These are phyloP conservation scores for Patella caerulea DNA, from an alignment of 2,888 invertebrate species.

Conservation along the genomic window DNA sequence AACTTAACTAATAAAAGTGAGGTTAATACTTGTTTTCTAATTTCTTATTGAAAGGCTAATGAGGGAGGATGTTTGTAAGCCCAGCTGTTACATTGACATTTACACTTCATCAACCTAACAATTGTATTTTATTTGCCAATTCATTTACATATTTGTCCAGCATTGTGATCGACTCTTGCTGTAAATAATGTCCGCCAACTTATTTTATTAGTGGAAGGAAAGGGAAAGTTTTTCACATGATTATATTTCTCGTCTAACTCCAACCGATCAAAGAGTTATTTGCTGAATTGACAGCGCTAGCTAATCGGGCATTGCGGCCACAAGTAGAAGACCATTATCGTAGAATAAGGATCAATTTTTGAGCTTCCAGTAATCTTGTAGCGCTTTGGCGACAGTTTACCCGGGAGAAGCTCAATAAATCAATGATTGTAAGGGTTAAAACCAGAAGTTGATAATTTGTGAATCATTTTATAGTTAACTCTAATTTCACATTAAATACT, in stretches of 20 bases:
- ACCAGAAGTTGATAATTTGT: not conserved
- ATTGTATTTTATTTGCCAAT: no score
- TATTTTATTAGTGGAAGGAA: no score
- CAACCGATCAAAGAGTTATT: not conserved
- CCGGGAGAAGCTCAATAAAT: not conserved
- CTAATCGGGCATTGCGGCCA: not conserved
- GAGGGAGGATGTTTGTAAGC: not conserved
- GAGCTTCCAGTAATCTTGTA: conserved; percentile 1
- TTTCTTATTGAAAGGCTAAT: no score
- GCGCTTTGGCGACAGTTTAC: not conserved
- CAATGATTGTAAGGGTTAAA: conserved; percentile 9
- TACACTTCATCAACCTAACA: not conserved
- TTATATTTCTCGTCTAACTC: no score
- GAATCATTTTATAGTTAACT: conserved; percentile 3
- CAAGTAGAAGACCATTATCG: not conserved
- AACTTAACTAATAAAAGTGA: no score
- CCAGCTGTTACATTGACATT: conserved; percentile 7
- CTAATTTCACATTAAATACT: not conserved
- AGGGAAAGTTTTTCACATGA: no score
- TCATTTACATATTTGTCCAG: no score
- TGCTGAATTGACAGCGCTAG: not conserved
- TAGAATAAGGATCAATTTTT: not conserved
- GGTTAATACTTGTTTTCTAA: no score
- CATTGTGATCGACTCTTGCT: no score
- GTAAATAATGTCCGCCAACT: no score